Conservation (phyloP, 2,797 vertebrate genomes). For the Falco cherrug region DNA sequence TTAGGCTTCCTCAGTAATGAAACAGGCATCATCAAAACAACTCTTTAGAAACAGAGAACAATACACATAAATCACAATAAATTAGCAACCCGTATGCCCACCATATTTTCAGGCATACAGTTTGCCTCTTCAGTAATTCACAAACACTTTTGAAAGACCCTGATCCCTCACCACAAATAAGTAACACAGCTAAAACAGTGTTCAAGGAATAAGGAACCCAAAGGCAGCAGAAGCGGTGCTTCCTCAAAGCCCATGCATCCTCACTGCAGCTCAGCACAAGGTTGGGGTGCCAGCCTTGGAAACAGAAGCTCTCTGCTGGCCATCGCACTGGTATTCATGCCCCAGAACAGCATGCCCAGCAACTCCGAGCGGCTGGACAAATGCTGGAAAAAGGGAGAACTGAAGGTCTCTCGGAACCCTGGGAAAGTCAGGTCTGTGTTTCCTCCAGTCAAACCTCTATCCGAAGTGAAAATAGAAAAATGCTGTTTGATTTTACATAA, state of each 20-base stretch:
- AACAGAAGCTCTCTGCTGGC: background rate
- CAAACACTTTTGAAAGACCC: background rate
- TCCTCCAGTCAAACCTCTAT: background rate
- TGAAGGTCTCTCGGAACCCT: background rate
- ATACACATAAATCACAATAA: background rate
- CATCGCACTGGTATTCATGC: accelerated
- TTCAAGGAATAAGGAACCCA: background rate
- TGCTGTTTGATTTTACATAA: background rate
- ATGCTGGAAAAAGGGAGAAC: background rate
- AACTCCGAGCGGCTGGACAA: accelerated
- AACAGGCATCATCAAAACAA: background rate
- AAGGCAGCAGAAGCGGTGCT: background rate
- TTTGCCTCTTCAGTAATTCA: background rate
- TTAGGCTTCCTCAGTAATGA: background rate
- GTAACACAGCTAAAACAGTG: background rate
- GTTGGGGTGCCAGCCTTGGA: background rate
- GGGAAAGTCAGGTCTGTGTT: background rate
- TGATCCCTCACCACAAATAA: background rate
- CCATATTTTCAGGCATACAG: background rate
- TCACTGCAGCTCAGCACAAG: background rate
- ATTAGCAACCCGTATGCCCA: background rate
- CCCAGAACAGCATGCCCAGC: accelerated
- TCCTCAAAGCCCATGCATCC: background rate
- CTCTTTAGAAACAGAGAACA: background rate
- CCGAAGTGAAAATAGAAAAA: background rate